Base-by-base conservation (phyloP, 2,113 vertebrate genomes). In the Caranx melampygus region DNA sequence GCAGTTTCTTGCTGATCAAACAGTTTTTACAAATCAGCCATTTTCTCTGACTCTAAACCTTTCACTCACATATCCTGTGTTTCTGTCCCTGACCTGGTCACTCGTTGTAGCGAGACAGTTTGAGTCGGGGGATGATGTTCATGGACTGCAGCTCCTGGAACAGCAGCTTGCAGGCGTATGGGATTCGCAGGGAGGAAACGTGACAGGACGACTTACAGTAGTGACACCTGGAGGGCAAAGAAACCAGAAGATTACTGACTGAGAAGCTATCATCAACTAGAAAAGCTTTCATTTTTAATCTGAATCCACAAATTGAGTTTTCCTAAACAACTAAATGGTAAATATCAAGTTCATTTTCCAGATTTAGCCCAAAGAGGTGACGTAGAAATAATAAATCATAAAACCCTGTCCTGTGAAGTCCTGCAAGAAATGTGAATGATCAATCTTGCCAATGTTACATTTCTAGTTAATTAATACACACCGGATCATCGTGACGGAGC, bases 141-240 rank as follows among this genome's bases (percentile, higher is more conserved):
- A 99, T 99, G 26, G 98, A 98, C 93, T 99, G 98, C 47, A 99
- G 92, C 72, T 99, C 98, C 91, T 99, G 98, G 91, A 99, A 99
- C 59, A 99, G 96, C 86, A 99, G 95, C 91, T 99, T 99, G 93
- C 98, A 99, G 91, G 98, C 97, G 0, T 99, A 99, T 0, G 98
- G 98, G 75, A 99, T 99, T 5, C 97, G 95, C 72, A 99, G 95
- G 14, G 98, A 98, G 6, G 98, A 99, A 42, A 99, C 98, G 0
- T 98, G 97, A 52, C 98, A 99, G 0, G 98, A 99, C 0, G 98
- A 99, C 75, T 99, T 99, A 90, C 98, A 99, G 93, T 96, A 99
- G 93, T 99, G 98, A 88, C 98, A 99, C 98, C 98, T 99, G 93
- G 8, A 88, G 65, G 59, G 18, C 2, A 45, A 5, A 72, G 8